Conservation (phyloP, 1,140 invertebrate species). For the Grapholita molesta region DNA sequence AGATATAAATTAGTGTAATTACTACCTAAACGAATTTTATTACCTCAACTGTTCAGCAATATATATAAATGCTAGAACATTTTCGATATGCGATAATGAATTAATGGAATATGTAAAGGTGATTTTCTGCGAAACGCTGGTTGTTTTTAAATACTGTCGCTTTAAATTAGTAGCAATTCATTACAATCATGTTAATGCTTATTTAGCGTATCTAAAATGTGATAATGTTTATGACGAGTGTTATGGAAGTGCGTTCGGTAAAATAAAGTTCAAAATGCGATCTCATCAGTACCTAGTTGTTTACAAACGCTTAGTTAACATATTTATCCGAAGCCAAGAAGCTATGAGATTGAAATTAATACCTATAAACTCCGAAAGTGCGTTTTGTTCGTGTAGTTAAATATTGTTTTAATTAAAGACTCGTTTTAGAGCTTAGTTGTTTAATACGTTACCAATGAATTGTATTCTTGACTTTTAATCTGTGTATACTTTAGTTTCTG, state of each 20-base stretch:
- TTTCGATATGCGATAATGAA: neutral
- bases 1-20: neutral
- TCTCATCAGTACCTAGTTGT: constrained; percentile 70
- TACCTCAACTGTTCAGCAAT: neutral
- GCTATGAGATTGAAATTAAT: constrained; percentile 49
- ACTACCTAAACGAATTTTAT: neutral
- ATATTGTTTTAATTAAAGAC: constrained; percentile 49
- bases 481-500: neutral
- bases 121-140: constrained; percentile 22
- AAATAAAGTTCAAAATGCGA: constrained; percentile 73
- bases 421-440: constrained; percentile 58
- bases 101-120: neutral
- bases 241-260: constrained; percentile 50
- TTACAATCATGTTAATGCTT: constrained; percentile 29
- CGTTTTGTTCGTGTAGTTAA: constrained; percentile 34
- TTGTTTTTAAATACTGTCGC: constrained; percentile 27
- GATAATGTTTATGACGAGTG: constrained; percentile 63
- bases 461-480: constrained; percentile 52
- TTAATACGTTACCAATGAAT: constrained; percentile 74
- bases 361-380: constrained; percentile 32
- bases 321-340: constrained; percentile 68
- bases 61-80: neutral
- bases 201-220: constrained; percentile 56
- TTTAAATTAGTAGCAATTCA: constrained; percentile 31
- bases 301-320: constrained; percentile 62